Evolutionary conservation across 2,888 invertebrate genomes (phyloP).

Genomic region (Melieria picta): DNA sequence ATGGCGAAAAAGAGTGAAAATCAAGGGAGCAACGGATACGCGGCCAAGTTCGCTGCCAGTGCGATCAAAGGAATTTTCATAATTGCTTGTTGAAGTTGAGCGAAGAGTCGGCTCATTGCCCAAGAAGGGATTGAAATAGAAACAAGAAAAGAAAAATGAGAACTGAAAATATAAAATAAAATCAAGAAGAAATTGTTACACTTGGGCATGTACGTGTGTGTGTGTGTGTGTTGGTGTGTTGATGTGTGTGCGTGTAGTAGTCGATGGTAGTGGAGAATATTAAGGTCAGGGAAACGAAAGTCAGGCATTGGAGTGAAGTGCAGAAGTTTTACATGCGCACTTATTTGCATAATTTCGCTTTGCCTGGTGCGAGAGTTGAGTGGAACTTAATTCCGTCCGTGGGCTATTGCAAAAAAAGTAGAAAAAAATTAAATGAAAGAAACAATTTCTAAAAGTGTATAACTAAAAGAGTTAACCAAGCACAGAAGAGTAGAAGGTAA

Average conservation of each 20-base stretch:
- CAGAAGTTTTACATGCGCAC: constrained; percentile 19
- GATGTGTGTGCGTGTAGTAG: too few species aligned
- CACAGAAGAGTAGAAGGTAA: too few species aligned
- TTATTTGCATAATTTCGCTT: constrained; percentile 25
- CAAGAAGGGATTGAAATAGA: neutral
- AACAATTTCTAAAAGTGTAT: too few species aligned
- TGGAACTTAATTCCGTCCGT: too few species aligned
- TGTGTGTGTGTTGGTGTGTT: too few species aligned
- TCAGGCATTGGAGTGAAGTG: constrained; percentile 2
- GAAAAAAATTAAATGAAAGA: too few species aligned
- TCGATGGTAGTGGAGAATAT: neutral
- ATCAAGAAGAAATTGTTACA: too few species aligned
- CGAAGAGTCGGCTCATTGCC: constrained; percentile 9
- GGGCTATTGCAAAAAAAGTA: too few species aligned
- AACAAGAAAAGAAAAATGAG: constrained; percentile 8
- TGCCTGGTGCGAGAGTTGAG: neutral
- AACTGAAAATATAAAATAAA: too few species aligned
- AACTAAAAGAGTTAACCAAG: too few species aligned
- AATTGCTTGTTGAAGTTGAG: constrained; percentile 24
- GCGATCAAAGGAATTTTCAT: constrained; percentile 20
- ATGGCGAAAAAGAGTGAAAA: constrained; percentile 4
- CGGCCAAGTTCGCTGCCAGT: neutral
- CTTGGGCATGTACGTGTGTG: too few species aligned
- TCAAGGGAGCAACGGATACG: neutral
- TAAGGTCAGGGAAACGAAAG: neutral